These are phyloP conservation scores for Gambelia wislizenii DNA, from an alignment of 2,797 vertebrate genomes.

Conservation along the genomic window DNA sequence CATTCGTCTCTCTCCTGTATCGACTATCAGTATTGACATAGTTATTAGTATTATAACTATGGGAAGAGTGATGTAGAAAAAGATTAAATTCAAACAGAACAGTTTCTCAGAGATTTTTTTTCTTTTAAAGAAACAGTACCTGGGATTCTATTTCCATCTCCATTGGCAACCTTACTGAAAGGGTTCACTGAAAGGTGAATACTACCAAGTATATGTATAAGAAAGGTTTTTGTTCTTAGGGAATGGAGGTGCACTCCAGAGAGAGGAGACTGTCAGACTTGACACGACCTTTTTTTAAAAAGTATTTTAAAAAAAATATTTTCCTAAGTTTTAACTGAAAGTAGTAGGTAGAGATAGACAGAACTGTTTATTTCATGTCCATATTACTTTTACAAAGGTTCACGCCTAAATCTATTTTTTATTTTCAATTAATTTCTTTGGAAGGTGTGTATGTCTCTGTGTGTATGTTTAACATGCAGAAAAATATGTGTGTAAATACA, in stretches of 20 bases:
- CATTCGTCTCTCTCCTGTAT: not conserved
- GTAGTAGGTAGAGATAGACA: too few relatives aligned
- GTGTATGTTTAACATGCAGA: too few relatives aligned
- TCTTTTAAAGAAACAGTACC: not conserved
- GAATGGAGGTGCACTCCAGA: conserved; percentile 1
- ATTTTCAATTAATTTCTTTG: not conserved
- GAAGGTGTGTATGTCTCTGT: too few relatives aligned
- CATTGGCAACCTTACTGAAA: not conserved
- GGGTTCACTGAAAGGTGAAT: not conserved
- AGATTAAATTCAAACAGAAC: not conserved
- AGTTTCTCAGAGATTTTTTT: too few relatives aligned
- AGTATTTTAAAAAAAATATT: not conserved
- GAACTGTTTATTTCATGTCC: not conserved
- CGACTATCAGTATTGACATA: not conserved
- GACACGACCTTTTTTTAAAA: not conserved
- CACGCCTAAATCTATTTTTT: not conserved
- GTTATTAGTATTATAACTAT: not conserved
- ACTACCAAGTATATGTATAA: conserved; percentile 20
- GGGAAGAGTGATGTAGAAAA: not conserved
- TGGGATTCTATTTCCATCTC: not conserved
- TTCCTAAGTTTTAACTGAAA: conserved; percentile 1
- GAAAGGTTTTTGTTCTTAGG: conserved; percentile 30
- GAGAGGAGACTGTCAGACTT: conserved; percentile 28
- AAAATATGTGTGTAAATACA: too few relatives aligned
- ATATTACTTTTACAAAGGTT: not conserved